phyloP scores from a whole-genome alignment of 2,113 vertebrate species.

The Dasyornis broadbenti region DNA sequence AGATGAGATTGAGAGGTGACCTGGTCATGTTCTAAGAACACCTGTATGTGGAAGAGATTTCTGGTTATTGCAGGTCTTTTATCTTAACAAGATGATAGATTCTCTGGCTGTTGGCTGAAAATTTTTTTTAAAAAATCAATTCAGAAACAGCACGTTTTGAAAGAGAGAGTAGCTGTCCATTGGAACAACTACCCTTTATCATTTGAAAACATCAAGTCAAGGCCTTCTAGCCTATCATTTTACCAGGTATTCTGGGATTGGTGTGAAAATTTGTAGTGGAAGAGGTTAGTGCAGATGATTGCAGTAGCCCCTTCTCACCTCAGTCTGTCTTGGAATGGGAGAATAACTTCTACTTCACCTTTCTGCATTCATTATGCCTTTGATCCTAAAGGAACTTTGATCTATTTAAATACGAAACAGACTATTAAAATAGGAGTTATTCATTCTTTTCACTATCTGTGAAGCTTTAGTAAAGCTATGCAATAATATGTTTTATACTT shows the following conservation, averaged over 20 bases:
- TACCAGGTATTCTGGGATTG: neutral
- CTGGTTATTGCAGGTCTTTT: neutral
- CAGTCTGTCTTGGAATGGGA: neutral
- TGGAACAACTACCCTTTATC: neutral
- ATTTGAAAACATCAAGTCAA: neutral
- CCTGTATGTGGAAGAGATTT: neutral
- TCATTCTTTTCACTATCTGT: neutral
- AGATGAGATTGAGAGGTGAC: neutral
- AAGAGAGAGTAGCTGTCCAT: neutral
- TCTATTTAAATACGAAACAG: neutral
- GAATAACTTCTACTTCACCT: neutral
- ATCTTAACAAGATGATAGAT: neutral
- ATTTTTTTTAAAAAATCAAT: neutral
- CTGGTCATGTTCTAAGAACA: neutral
- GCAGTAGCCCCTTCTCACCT: neutral
- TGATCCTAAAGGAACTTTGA: neutral
- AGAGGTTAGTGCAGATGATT: neutral
- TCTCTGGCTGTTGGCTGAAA: neutral
- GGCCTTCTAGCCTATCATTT: neutral
- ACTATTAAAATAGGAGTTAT: neutral
- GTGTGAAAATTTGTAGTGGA: neutral
- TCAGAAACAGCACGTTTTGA: neutral
- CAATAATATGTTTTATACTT: neutral
- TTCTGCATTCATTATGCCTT: neutral
- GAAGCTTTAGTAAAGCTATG: neutral